Conservation (phyloP, 2,113 vertebrate genomes). For the Ciconia maguari region DNA sequence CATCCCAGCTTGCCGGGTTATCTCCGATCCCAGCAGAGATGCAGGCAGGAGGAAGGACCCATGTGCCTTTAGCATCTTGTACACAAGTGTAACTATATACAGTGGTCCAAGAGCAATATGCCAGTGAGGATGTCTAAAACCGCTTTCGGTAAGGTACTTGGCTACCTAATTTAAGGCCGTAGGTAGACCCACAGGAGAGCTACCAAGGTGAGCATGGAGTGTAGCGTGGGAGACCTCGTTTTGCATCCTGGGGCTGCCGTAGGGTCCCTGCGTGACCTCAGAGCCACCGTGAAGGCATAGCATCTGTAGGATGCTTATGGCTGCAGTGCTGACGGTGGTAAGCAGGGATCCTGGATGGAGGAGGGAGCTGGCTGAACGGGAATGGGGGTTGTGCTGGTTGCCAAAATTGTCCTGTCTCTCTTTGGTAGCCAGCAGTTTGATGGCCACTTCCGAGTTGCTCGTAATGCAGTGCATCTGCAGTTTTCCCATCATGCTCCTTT, state of each 20-base stretch:
- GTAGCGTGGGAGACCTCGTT: background rate
- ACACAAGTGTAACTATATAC: fast-evolving
- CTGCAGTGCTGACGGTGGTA: background rate
- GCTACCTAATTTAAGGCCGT: background rate
- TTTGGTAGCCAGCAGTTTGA: background rate
- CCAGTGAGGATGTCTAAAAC: background rate
- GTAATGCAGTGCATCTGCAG: background rate
- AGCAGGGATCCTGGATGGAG: background rate
- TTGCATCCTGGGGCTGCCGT: fast-evolving
- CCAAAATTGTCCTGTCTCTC: background rate
- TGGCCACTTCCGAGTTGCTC: fast-evolving
- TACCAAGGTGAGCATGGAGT: background rate
- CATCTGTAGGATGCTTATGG: background rate
- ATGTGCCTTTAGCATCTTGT: background rate
- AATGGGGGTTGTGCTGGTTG: background rate
- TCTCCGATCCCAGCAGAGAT: background rate
- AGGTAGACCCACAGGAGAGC: background rate
- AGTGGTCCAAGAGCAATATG: background rate
- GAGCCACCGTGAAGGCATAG: background rate
- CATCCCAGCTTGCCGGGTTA: background rate
- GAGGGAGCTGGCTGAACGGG: background rate
- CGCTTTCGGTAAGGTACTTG: fast-evolving
- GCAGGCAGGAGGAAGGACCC: background rate
- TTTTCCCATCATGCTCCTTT: fast-evolving
- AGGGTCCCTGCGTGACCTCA: background rate